Conservation (phyloP, 2,113 vertebrate species). For the Microcebus murinus region DNA sequence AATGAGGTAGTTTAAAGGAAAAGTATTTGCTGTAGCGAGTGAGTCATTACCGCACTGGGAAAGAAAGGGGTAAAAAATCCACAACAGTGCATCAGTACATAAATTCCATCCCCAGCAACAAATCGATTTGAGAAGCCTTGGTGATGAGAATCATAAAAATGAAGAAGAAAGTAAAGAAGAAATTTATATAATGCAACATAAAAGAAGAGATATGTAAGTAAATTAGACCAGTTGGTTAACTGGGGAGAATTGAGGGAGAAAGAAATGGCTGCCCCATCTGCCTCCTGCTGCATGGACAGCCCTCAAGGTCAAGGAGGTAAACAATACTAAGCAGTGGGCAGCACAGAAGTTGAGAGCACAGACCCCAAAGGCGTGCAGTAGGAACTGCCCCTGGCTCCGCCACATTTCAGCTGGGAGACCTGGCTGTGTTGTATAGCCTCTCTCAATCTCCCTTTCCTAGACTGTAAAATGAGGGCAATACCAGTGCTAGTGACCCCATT, state of each 20-base stretch:
- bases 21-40: not conserved
- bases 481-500: not conserved
- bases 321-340: accelerated
- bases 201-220: not conserved
- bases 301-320: no score
- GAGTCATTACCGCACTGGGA: not conserved
- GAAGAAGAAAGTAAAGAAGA: not conserved
- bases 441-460: not conserved
- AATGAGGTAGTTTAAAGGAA: not conserved
- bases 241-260: not conserved
- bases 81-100: not conserved
- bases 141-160: not conserved
- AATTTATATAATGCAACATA: not conserved
- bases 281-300: accelerated
- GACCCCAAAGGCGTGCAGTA: accelerated
- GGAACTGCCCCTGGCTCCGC: no score
- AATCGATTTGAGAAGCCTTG: not conserved
- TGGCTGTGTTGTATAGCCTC: not conserved
- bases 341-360: accelerated
- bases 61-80: not conserved
- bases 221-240: not conserved
- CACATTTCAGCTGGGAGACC: not conserved
- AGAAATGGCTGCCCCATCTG: accelerated
- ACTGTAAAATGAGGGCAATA: accelerated
- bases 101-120: not conserved